Base-by-base conservation (phyloP, 1,140 invertebrate species). In the Homarus americanus region DNA sequence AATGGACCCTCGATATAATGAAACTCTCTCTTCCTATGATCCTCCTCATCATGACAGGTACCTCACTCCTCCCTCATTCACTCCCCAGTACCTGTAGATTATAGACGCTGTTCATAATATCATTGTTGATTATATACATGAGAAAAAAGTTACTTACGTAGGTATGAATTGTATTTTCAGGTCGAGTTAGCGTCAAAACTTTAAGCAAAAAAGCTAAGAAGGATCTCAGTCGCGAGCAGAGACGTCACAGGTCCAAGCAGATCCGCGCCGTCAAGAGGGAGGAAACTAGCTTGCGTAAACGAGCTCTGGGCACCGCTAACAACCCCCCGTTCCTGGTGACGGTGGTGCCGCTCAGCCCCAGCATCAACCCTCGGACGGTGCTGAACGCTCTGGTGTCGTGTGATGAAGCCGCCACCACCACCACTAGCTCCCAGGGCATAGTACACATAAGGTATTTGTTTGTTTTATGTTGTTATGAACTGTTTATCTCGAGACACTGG, bases 261-360 rank as follows among this genome's bases (percentile, higher is more conserved):
- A 63, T 90, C 20, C 87, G 87, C 7, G 49, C 78, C 9, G 1
- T 53, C 3, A 90, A 90, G 66, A 72, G 66, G 12, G 87, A 90
- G 20, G 66, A 82, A 38, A 44, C 79, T 20, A 32, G 20, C 15
- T 9, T 63, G 1, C 78, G 78, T 2, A 90, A 90, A 32, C 58
- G 79, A 7, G 41, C 79, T 9, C 20, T 90, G 15, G 87, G 87
- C 7, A 83, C 38, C 4, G 63, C 79, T 20, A 73, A 20, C 69
- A 69, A 83, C 17, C 87, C 87, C 1, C 87, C 87, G 40, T 90
- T 90, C 69, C 80, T 90, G 34, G 87, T 83, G 66, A 53, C 66
- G 10, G 32, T 90, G 28, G 79, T 90, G 34, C 79, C 79, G 0
- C 87, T 90, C 5, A 75, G 79, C n/a, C 87, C 87, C 2, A 38